Evolutionary conservation across 2,113 vertebrate species (phyloP).

Genomic region (Cairina moschata): DNA sequence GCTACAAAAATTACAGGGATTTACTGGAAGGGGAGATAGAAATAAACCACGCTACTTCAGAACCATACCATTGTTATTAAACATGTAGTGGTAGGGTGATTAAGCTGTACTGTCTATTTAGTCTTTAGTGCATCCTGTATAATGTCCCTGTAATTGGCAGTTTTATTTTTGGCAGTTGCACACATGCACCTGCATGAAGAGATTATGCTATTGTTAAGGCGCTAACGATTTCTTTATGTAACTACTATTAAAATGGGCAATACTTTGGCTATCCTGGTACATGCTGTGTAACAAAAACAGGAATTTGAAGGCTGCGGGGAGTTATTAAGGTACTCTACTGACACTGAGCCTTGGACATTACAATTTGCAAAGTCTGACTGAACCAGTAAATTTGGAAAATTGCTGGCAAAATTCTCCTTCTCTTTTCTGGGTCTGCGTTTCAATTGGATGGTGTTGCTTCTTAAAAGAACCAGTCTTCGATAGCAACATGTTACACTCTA

Average conservation of each 20-base stretch:
- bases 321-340: neutral
- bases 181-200: neutral
- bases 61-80: neutral
- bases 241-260: neutral
- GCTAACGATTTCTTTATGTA: neutral
- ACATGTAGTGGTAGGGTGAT: neutral
- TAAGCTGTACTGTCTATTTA: neutral
- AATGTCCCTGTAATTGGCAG: neutral
- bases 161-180: neutral
- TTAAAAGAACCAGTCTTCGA: neutral
- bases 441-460: neutral
- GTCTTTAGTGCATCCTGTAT: neutral
- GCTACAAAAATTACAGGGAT: neutral
- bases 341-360: neutral
- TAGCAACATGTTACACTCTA: neutral
- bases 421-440: neutral
- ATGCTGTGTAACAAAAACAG: neutral
- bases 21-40: neutral
- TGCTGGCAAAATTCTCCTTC: neutral
- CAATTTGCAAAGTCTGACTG: neutral
- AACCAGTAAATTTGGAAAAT: neutral
- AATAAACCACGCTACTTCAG: neutral
- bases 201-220: neutral
- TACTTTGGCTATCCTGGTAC: neutral
- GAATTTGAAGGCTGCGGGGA: slow-evolving; percentile 13